These are phyloP conservation scores for Trachelus troglodyta DNA, from an alignment of 2,888 invertebrate genomes.

Conservation along the genomic window DNA sequence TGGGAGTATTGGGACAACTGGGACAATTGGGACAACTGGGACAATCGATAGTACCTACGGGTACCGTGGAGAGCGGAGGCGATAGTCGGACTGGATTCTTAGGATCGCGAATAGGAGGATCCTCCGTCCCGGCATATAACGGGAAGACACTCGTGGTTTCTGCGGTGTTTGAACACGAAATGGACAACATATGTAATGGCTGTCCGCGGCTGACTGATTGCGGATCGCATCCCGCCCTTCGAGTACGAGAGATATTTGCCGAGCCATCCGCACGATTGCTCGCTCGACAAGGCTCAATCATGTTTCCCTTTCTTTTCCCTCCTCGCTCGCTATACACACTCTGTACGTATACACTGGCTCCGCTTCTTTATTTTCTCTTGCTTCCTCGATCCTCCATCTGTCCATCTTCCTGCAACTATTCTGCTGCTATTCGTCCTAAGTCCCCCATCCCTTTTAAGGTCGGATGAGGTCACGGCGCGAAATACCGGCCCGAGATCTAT, in stretches of 20 bases:
- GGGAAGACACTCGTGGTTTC: conserved; percentile 27
- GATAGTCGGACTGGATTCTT: conserved; percentile 12
- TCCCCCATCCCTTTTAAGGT: neutral
- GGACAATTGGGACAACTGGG: too few relatives aligned
- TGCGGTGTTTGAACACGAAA: conserved; percentile 60
- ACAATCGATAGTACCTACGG: too few relatives aligned
- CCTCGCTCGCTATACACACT: conserved; percentile 14
- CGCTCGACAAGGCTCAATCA: conserved; percentile 52
- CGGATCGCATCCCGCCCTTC: conserved; percentile 28
- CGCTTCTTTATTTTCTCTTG: neutral
- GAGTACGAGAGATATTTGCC: conserved; percentile 50
- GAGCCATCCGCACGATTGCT: conserved; percentile 58
- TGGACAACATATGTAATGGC: conserved; percentile 64
- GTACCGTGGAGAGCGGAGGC: too few relatives aligned
- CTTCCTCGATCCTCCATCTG: neutral
- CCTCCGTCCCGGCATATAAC: conserved; percentile 13
- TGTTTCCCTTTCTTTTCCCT: conserved; percentile 28
- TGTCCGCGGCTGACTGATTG: conserved; percentile 59
- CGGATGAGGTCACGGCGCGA: too few relatives aligned
- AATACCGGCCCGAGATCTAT: too few relatives aligned
- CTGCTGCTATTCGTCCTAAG: neutral
- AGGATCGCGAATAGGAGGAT: conserved; percentile 8
- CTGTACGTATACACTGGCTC: neutral
- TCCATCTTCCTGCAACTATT: neutral
- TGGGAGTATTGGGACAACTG: too few relatives aligned